A percentile compares a stretch with the other conserved stretches of the same genome.
These are phyloP conservation scores for Sisyra terminalis DNA, from an alignment of 2,888 invertebrate genomes.

Conservation along the genomic window DNA sequence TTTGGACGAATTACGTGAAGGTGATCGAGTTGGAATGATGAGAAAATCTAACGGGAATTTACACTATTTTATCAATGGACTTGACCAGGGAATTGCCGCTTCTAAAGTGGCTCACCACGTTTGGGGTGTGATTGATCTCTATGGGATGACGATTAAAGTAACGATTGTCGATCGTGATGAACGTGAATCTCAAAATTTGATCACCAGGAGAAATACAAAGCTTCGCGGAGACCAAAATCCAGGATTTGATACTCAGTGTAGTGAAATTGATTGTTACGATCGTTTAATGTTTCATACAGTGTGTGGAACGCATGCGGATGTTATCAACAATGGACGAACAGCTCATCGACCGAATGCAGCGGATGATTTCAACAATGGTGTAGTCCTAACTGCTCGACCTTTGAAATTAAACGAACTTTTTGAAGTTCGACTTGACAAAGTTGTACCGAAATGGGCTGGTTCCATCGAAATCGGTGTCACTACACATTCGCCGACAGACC, in stretches of 20 bases:
- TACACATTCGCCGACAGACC: conserved; percentile 71
- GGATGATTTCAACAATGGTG: conserved; percentile 88
- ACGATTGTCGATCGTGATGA: conserved; percentile 75
- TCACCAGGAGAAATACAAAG: conserved; percentile 46
- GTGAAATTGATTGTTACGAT: conserved; percentile 36
- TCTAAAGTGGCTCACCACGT: conserved; percentile 62
- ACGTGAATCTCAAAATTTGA: conserved; percentile 57
- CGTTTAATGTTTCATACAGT: conserved; percentile 75
- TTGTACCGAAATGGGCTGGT: conserved; percentile 90
- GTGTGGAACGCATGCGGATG: conserved; percentile 85
- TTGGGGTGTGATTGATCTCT: conserved; percentile 91
- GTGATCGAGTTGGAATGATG: conserved; percentile 86
- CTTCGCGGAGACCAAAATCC: conserved; percentile 28
- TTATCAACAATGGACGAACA: conserved; percentile 78
- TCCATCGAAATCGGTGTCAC: conserved; percentile 90
- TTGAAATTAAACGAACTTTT: conserved; percentile 79
- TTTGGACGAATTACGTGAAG: conserved; percentile 81
- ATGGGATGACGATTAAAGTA: conserved; percentile 83
- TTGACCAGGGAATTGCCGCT: conserved; percentile 84
- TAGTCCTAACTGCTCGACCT: conserved; percentile 75
- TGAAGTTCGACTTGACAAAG: conserved; percentile 74
- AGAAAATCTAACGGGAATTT: conserved; percentile 67
- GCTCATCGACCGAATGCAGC: conserved; percentile 86
- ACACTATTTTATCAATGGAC: conserved; percentile 85
- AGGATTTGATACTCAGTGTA: conserved; percentile 27